Base-by-base conservation (phyloP, 2,113 vertebrate species). In the Cyrtonyx montezumae region DNA sequence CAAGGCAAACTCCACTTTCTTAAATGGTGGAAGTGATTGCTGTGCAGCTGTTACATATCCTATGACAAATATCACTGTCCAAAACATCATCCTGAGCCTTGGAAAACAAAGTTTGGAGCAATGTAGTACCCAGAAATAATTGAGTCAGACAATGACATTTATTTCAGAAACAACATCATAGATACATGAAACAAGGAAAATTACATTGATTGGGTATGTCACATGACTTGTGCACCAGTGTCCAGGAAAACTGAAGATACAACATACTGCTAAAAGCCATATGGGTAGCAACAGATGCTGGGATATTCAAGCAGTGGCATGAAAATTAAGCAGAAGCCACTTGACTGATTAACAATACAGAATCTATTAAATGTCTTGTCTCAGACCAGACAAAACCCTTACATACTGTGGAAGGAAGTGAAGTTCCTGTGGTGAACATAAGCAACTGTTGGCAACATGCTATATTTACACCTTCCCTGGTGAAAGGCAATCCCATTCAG, bases 341-440 rank as follows among this genome's bases (percentile, higher is more conserved):
- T n/a, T 69, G 40, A 11, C 12, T 36, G 11, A 45, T 40, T 77
- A 65, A 74, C 4, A 20, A 34, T 30, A 28, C 9, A 73, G 1
- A 1, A 69, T 80, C 48, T 84, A 18, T 11, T 69, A 65, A 81
- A 28, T 4, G 1, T 17, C 3, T 8, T 53, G 4, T 4, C 21
- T 30, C 32, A 73, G 23, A 9, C 17, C 32, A 40, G 10, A 80
- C 1, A 77, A 77, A 77, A 20, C 1, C 2, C 13, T 5, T 32
- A 10, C 0, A 0, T 42, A 18, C 7, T 37, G 6, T 13, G 13
- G n/a, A 79, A 76, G 12, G 8, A 65, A 13, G 32, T 11, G 36
- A 30, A 61, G 4, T 46, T 59, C 4, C 11, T 12, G 9, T 1
- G 45, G 3, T 18, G 19, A 0, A 0, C 8, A 5, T 58, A 37